Conservation (phyloP, 1,140 invertebrate genomes). For the Cotesia chilonis region DNA sequence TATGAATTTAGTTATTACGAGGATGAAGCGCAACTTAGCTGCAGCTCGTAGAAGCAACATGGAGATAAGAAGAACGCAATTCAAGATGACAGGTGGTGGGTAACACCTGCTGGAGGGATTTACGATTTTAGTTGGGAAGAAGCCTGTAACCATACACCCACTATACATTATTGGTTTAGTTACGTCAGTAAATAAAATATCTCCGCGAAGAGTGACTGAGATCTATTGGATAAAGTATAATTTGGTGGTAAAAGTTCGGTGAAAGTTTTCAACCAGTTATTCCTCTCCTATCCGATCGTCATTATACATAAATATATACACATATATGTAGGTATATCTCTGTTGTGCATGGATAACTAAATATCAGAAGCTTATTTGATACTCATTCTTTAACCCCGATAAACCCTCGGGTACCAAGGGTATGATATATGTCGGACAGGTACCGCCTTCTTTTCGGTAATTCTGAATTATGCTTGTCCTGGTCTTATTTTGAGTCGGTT, state of each 20-base stretch:
- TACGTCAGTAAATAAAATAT: not conserved
- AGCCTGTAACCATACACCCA: not conserved
- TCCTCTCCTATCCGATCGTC: no score
- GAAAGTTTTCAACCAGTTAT: no score
- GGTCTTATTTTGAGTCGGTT: slow-evolving; percentile 39
- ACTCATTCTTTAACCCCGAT: slow-evolving; percentile 44
- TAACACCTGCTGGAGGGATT: slow-evolving; percentile 47
- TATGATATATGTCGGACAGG: slow-evolving; percentile 58
- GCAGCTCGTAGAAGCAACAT: not conserved
- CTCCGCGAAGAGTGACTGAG: not conserved
- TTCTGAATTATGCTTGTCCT: slow-evolving; percentile 63
- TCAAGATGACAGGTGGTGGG: slow-evolving; percentile 47
- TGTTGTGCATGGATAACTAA: not conserved
- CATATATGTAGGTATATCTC: not conserved
- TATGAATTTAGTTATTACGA: no score
- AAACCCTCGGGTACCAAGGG: slow-evolving; percentile 48
- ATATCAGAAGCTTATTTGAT: slow-evolving; percentile 34
- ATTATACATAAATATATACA: no score
- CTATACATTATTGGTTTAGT: not conserved
- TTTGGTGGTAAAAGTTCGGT: no score
- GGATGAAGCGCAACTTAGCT: no score
- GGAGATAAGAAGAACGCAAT: slow-evolving; percentile 19
- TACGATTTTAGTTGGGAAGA: slow-evolving; percentile 6
- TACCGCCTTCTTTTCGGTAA: slow-evolving; percentile 56
- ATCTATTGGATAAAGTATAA: no score